Percentiles rank a stretch among this genome's conserved stretches.
Evolutionary conservation across 2,888 invertebrate species (phyloP).

Genomic region (Brachypalpus laphriformis): DNA sequence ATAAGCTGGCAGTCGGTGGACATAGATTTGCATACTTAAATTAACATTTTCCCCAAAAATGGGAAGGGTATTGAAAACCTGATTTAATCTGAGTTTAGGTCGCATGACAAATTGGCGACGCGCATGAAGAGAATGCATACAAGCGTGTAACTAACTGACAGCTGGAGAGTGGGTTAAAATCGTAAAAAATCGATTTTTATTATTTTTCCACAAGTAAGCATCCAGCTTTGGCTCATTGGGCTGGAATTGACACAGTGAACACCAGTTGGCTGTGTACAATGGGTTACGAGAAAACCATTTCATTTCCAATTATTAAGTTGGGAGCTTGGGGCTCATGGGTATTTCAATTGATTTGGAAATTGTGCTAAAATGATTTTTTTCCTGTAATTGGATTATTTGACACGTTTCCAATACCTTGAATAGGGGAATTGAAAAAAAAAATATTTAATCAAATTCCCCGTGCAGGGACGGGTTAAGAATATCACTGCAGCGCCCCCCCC

Average conservation of each 20-base stretch:
- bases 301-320: not conserved
- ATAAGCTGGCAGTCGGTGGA: conserved; percentile 9
- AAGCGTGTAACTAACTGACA: conserved; percentile 33
- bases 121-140: conserved; percentile 28
- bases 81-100: conserved; percentile 39
- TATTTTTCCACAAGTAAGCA: not conserved
- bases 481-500: too few relatives aligned
- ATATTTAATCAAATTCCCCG: not conserved
- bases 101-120: conserved; percentile 58
- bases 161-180: conserved; percentile 19
- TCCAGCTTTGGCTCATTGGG: not conserved
- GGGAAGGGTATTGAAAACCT: conserved; percentile 32
- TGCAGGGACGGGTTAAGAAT: not conserved
- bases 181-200: conserved; percentile 13
- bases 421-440: not conserved
- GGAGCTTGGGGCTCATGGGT: not conserved
- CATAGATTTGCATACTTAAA: conserved; percentile 55
- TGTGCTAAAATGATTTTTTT: not conserved
- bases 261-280: not conserved
- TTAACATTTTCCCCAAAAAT: conserved; percentile 39
- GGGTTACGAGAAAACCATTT: not conserved
- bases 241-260: conserved; percentile 8
- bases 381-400: conserved; percentile 1
- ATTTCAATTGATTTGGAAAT: conserved; percentile 8
- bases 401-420: not conserved